These are phyloP conservation scores for Eremophila alpestris DNA, from an alignment of 2,797 vertebrate species.

Conservation along the genomic window DNA sequence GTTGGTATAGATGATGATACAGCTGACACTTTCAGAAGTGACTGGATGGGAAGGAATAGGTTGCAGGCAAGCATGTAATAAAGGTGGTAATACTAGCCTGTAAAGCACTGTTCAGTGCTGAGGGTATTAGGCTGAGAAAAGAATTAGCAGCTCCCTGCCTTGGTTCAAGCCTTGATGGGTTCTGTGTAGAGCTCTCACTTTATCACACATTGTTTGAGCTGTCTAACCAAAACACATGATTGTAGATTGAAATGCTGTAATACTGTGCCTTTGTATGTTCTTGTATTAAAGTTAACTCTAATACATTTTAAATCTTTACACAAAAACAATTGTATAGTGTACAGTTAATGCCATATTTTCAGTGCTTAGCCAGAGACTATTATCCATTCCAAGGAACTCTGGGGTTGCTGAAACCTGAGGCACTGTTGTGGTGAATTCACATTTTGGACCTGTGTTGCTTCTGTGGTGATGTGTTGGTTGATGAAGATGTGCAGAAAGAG, in stretches of 20 bases:
- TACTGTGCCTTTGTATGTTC: constrained; percentile 27
- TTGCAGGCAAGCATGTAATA: not conserved
- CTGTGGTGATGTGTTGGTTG: not conserved
- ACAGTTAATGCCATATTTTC: not conserved
- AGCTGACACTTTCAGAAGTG: not conserved
- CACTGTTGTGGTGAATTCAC: not conserved
- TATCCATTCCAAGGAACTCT: not conserved
- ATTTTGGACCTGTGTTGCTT: not conserved
- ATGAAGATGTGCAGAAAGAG: not conserved
- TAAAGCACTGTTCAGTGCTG: constrained; percentile 32
- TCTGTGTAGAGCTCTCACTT: not conserved
- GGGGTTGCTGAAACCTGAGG: not conserved
- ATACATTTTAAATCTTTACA: constrained; percentile 14
- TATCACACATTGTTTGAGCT: not conserved
- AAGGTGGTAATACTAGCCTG: not conserved
- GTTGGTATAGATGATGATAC: not conserved
- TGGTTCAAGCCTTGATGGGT: not conserved
- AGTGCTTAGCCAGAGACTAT: not conserved
- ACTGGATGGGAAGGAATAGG: not conserved
- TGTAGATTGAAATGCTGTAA: constrained; percentile 30
- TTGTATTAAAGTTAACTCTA: constrained; percentile 43
- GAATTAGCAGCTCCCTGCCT: not conserved
- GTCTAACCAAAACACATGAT: not conserved
- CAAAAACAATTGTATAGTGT: not conserved
- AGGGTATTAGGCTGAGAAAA: not conserved